Percentiles rank a stretch among this genome's conserved stretches.
Evolutionary conservation across 2,888 invertebrate species (phyloP).

Genomic region (Ochropleura plecta): DNA sequence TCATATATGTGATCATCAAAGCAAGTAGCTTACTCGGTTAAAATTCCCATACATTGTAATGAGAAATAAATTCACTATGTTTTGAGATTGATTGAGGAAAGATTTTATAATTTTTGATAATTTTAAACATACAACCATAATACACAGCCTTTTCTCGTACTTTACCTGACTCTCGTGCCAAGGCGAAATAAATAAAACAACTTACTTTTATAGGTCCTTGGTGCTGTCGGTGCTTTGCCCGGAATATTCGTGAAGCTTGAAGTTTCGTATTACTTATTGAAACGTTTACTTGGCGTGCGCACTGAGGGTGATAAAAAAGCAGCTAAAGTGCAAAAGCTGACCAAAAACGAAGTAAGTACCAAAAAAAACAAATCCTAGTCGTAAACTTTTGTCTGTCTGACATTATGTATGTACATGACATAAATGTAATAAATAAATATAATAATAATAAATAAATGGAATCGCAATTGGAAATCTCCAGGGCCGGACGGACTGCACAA

Average conservation of each 20-base stretch:
- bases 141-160: background rate
- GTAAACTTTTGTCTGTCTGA: background rate
- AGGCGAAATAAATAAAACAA: constrained; percentile 17
- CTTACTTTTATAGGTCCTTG: constrained; percentile 92
- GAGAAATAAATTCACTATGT: background rate
- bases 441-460: too few species aligned
- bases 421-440: too few species aligned
- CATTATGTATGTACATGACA: background rate
- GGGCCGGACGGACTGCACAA: too few species aligned
- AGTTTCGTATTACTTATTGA: constrained; percentile 98
- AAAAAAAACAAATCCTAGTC: background rate
- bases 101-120: background rate
- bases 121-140: background rate
- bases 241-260: constrained; percentile 99
- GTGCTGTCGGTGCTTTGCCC: constrained; percentile 98
- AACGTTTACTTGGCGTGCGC: constrained; percentile 98
- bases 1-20: background rate
- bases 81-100: background rate
- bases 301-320: constrained; percentile 99
- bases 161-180: constrained; percentile 17
- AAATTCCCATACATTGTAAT: background rate
- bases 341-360: constrained; percentile 94
- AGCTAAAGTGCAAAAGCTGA: constrained; percentile 98
- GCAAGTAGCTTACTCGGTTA: background rate
- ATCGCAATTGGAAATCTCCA: too few species aligned